Evolutionary conservation across 2,797 vertebrate genomes (phyloP).

Genomic region (Megalops cyprinoides): DNA sequence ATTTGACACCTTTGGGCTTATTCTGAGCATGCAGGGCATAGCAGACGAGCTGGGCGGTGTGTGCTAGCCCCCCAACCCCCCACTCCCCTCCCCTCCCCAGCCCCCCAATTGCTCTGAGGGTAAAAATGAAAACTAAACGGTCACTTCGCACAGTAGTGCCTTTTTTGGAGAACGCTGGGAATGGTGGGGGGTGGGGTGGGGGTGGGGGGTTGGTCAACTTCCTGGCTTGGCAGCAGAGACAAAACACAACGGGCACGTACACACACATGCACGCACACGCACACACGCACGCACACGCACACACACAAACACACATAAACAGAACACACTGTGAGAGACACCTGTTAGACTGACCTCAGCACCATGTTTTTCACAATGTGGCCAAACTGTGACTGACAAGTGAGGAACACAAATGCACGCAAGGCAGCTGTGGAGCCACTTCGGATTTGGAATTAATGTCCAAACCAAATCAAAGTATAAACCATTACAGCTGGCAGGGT

Average conservation of each 20-base stretch:
- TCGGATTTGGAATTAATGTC: no score
- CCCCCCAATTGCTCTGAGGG: constrained; percentile 57
- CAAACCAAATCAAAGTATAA: no score
- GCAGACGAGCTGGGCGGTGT: constrained; percentile 33
- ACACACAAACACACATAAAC: background rate
- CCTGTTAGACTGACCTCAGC: no score
- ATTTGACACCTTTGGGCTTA: constrained; percentile 72
- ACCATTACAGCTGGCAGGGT: no score
- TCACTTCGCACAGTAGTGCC: constrained; percentile 42
- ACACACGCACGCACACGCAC: background rate
- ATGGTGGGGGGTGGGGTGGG: no score
- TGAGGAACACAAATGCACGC: background rate
- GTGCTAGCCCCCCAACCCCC: constrained; percentile 57
- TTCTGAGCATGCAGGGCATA: constrained; percentile 69
- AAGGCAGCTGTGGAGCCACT: no score
- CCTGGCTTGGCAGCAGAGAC: background rate
- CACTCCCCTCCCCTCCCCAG: constrained; percentile 38
- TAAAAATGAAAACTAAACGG: constrained; percentile 57
- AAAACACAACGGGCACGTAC: background rate
- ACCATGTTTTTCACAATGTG: no score
- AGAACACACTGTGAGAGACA: background rate
- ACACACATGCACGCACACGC: background rate
- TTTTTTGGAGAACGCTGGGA: constrained; percentile 20
- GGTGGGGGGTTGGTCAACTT: no score
- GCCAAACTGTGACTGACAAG: no score